phyloP scores from a whole-genome alignment of 2,797 vertebrate genomes.

The Girardinus metallicus region DNA sequence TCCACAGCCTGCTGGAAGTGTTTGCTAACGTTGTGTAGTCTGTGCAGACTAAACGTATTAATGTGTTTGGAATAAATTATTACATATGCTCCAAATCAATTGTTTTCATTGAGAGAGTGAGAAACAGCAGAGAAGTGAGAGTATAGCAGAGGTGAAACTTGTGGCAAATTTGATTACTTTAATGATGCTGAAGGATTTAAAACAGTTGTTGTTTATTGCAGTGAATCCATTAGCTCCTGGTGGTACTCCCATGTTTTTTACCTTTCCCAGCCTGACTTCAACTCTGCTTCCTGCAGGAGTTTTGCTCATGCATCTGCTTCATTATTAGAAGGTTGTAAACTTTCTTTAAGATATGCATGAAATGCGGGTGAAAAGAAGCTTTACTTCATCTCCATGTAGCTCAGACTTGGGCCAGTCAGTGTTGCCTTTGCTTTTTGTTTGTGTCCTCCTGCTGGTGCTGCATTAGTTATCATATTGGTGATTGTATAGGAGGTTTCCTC shows the following conservation, averaged over 20 bases:
- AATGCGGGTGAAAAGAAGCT: no score
- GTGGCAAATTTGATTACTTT: neutral
- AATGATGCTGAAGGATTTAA: neutral
- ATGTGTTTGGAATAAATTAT: conserved; percentile 30
- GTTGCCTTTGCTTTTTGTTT: no score
- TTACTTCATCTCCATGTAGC: no score
- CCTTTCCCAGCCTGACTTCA: neutral
- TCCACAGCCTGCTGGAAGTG: conserved; percentile 44
- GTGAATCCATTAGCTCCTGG: neutral
- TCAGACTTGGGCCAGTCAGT: no score
- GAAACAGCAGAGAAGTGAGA: neutral
- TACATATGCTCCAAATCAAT: conserved; percentile 1
- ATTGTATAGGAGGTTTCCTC: no score
- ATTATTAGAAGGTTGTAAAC: no score
- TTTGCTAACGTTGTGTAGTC: neutral
- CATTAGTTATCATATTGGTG: no score
- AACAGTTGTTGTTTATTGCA: neutral
- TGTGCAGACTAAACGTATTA: conserved; percentile 9
- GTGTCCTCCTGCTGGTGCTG: no score
- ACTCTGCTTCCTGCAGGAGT: neutral
- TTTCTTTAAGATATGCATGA: no score
- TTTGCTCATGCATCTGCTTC: no score
- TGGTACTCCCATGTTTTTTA: neutral
- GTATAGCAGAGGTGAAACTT: neutral
- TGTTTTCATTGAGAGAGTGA: neutral